Evolutionary conservation across 2,888 invertebrate genomes (phyloP), one percentile per base, ranked within the genome.

Genomic region (Nephrotoma appendiculata): DNA sequence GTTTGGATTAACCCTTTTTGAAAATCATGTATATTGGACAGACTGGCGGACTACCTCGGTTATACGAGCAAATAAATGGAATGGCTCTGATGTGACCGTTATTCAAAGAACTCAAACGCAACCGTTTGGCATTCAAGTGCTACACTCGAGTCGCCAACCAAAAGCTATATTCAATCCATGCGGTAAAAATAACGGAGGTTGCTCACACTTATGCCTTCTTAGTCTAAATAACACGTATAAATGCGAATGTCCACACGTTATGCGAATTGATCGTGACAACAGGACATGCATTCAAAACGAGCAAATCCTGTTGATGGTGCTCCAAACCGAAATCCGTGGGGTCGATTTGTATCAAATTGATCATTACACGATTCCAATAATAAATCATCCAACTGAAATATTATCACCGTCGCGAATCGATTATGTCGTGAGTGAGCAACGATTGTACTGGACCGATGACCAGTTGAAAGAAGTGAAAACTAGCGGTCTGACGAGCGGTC

Each of bases 31-130:
- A 11, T 98, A 97, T 92, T 98, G 98, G 97, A 98, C 97, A 0
- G 98, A 98, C 92, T 98, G 98, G 98, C 93, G 97, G 88, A 95
- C 95, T 87, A 97, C 96, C 90, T 95, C 96, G 88, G 96, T 98
- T 3, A 95, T 96, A 89, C 93, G 96, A 89, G 97, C 97, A 44
- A 96, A 96, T 92, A 98, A 98, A 92, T 97, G 96, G 95, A 95
- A 95, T 91, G 96, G 95, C 87, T 94, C 94, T 41, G 95, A 96
- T 90, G 95, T 97, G 2, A 93, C 94, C 87, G 94, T 96, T 15
- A 94, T 98, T 89, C 96, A 97, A 91, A 93, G 96, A 88, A 96
- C 97, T 11, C 93, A 96, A 88, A 95, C 96, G 2, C 98, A 98
- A 91, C 98, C 98, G 0, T 98, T 98, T 93, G 98, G 98, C 90